A percentile compares a stretch with the other conserved stretches of the same genome.
phyloP scores from a whole-genome alignment of 2,888 invertebrate genomes.

The Hesperia comma region DNA sequence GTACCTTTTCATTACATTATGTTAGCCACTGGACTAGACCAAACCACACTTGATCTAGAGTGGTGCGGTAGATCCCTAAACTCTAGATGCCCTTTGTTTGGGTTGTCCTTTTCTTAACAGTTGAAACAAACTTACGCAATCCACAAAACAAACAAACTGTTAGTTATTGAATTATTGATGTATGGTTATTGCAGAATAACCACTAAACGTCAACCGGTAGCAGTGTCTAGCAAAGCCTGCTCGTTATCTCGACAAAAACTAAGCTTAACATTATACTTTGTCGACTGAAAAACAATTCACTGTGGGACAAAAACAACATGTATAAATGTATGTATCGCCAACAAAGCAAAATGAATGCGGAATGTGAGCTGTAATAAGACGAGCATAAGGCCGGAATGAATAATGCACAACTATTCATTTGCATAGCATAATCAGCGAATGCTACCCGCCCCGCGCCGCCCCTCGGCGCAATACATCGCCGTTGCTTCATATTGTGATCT shows the following conservation, averaged over 20 bases:
- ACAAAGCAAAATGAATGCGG: constrained; percentile 18
- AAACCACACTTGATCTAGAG: too few relatives aligned
- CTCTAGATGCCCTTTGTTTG: too few relatives aligned
- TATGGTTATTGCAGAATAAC: neutral
- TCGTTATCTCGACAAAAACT: neutral
- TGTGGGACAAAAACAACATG: constrained; percentile 11
- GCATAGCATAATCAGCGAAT: constrained; percentile 26
- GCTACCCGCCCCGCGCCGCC: constrained; percentile 1
- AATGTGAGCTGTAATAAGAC: constrained; percentile 25
- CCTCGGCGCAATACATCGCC: neutral
- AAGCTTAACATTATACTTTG: constrained; percentile 8
- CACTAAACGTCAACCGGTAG: constrained; percentile 7
- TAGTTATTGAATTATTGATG: too few relatives aligned
- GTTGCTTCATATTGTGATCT: constrained; percentile 9
- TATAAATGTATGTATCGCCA: constrained; percentile 9
- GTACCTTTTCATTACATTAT: too few relatives aligned
- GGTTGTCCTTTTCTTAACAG: too few relatives aligned
- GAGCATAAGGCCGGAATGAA: constrained; percentile 26
- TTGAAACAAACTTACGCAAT: too few relatives aligned
- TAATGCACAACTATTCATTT: constrained; percentile 28
- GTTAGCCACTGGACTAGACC: too few relatives aligned
- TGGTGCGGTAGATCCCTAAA: too few relatives aligned
- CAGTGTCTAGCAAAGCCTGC: neutral
- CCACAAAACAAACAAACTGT: too few relatives aligned
- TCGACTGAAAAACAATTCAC: constrained; percentile 12